Evolutionary conservation across 2,113 vertebrate species (phyloP).

Genomic region (Laticauda laticaudata): DNA sequence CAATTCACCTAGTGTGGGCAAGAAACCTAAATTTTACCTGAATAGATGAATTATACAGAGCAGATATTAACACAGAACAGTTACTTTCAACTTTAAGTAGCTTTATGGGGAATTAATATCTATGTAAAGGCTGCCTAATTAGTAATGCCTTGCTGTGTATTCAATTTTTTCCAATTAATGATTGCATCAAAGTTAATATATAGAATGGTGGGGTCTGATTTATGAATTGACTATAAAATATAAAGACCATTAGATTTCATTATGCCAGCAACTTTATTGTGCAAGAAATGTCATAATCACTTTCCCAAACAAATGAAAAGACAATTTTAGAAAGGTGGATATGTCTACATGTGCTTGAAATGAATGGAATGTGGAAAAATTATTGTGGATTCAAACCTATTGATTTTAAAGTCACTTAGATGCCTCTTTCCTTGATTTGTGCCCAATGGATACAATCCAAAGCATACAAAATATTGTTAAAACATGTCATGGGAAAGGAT

Average conservation of each 20-base stretch:
- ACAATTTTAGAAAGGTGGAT: neutral
- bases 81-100: neutral
- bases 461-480: neutral
- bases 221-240: neutral
- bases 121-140: conserved; percentile 25
- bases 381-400: neutral
- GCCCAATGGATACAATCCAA: neutral
- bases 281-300: neutral
- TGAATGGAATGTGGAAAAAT: neutral
- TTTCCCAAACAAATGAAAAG: neutral
- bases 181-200: conserved; percentile 58
- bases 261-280: neutral
- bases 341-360: neutral
- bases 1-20: neutral
- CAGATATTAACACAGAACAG: neutral
- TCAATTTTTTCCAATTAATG: conserved; percentile 31
- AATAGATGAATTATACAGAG: neutral
- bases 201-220: neutral
- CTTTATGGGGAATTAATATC: conserved; percentile 30
- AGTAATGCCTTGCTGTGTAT: conserved; percentile 42
- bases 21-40: neutral
- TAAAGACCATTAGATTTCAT: neutral
- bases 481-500: neutral
- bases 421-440: neutral
- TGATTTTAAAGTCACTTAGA: neutral